A percentile compares a stretch with the other conserved stretches of the same genome.
These are phyloP conservation scores for Cassiopea andromeda DNA, from an alignment of 30 jellyfish, hydroid and myxozoan genomes.

Conservation along the genomic window DNA sequence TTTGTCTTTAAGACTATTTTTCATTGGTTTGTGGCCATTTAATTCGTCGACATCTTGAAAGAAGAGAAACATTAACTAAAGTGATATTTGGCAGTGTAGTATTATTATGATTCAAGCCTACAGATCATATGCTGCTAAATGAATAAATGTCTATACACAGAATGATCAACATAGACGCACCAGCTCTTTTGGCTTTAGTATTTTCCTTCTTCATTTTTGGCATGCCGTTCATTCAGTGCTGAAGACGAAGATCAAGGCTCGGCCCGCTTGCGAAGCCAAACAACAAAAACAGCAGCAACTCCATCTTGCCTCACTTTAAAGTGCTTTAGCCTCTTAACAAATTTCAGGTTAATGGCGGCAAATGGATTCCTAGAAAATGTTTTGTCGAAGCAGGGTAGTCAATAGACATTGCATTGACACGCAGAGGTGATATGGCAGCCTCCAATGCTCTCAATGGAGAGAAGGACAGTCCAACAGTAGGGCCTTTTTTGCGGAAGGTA, in stretches of 20 bases:
- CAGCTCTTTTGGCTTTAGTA: constrained; percentile 33
- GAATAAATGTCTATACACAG: too few relatives aligned
- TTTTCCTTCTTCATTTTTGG: constrained; percentile 73
- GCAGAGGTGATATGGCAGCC: background rate
- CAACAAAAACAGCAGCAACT: background rate
- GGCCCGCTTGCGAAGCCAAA: background rate
- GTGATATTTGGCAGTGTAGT: background rate
- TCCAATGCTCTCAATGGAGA: background rate
- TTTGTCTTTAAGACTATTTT: constrained; percentile 28
- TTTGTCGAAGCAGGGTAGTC: background rate
- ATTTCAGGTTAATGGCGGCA: constrained; percentile 1
- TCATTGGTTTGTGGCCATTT: constrained; percentile 57
- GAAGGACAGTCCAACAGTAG: background rate
- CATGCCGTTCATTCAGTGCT: constrained; percentile 20
- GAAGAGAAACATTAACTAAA: background rate
- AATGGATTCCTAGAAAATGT: background rate
- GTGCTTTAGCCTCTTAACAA: background rate
- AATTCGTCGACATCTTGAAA: constrained; percentile 34
- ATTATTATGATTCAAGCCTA: too few relatives aligned
- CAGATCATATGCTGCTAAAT: too few relatives aligned
- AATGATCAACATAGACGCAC: background rate
- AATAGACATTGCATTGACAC: background rate
- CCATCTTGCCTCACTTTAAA: background rate
- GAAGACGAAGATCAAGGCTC: background rate
- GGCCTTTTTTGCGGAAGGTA: constrained; percentile 10